Percentiles rank a stretch among this genome's conserved stretches.
These are phyloP conservation scores for Yasuhikotakia modesta DNA, from an alignment of 2,797 vertebrate species.

Conservation along the genomic window DNA sequence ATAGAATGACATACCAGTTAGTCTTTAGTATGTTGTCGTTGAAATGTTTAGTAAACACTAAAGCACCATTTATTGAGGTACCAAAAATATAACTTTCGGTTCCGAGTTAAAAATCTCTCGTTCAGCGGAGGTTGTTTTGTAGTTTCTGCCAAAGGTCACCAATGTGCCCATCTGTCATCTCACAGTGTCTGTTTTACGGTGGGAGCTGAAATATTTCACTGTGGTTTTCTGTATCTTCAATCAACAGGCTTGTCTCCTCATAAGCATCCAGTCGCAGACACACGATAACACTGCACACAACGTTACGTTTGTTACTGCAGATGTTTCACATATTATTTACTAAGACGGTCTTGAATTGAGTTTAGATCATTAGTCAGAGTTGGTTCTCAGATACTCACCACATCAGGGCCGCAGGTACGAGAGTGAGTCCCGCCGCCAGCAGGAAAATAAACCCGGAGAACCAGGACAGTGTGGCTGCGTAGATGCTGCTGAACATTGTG, in stretches of 20 bases:
- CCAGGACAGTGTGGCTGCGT: constrained; percentile 81
- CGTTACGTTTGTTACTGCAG: neutral
- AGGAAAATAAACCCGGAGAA: constrained; percentile 83
- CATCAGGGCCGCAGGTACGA: constrained; percentile 74
- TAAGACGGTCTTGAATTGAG: too few species aligned
- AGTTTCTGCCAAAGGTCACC: neutral
- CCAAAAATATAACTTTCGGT: neutral
- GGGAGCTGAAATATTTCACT: constrained; percentile 46
- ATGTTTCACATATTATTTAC: too few species aligned
- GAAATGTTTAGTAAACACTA: neutral
- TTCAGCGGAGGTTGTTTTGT: neutral
- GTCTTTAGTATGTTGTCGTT: neutral
- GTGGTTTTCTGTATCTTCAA: constrained; percentile 27
- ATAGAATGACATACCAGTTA: too few species aligned
- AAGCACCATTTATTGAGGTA: neutral
- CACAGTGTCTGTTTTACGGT: constrained; percentile 21
- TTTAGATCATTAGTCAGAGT: too few species aligned
- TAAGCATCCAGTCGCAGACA: constrained; percentile 47
- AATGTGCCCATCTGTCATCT: neutral
- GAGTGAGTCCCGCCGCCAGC: constrained; percentile 73
- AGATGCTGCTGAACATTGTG: constrained; percentile 76
- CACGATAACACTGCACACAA: constrained; percentile 47
- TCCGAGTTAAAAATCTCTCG: neutral
- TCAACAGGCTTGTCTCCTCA: constrained; percentile 54
- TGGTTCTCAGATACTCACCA: constrained; percentile 69